These are phyloP conservation scores for Felis chaus DNA, from an alignment of 2,113 vertebrate species.

Conservation along the genomic window DNA sequence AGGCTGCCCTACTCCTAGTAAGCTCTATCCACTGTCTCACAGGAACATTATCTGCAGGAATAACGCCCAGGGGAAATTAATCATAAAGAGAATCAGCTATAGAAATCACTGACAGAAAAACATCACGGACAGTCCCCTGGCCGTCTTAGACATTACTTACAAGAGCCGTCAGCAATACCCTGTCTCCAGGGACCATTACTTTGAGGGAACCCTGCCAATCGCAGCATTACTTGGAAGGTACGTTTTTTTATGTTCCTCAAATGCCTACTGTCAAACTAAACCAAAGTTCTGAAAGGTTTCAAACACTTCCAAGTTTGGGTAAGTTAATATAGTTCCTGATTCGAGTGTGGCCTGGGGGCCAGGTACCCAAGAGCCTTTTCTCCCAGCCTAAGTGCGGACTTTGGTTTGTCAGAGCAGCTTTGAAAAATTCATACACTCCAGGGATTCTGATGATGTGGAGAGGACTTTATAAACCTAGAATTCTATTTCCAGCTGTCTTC, in stretches of 20 bases:
- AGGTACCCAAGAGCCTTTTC: conserved; percentile 18
- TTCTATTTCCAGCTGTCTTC: background rate
- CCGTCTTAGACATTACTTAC: conserved; percentile 39
- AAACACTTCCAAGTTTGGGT: conserved; percentile 24
- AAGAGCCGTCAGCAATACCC: conserved; percentile 44
- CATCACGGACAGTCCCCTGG: conserved; percentile 7
- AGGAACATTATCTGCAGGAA: background rate
- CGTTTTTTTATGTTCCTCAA: conserved; percentile 43
- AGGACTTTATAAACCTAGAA: background rate
- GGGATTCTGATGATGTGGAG: background rate
- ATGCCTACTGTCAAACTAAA: conserved; percentile 61
- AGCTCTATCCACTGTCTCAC: conserved; percentile 22
- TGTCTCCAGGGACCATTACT: conserved; percentile 41
- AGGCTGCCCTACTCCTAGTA: background rate
- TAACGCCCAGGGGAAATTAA: conserved; percentile 38
- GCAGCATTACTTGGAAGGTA: conserved; percentile 69
- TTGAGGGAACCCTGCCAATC: conserved; percentile 36
- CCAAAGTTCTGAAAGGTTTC: conserved; percentile 51
- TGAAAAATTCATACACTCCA: background rate
- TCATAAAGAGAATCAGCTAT: conserved; percentile 32
- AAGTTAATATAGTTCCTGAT: background rate
- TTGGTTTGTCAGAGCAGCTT: background rate
- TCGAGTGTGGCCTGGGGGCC: background rate
- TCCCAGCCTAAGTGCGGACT: background rate
- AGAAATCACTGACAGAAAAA: conserved; percentile 46